These are phyloP conservation scores for Lissocephala sabroskyi DNA, from an alignment of 2,888 invertebrate species.

Conservation along the genomic window DNA sequence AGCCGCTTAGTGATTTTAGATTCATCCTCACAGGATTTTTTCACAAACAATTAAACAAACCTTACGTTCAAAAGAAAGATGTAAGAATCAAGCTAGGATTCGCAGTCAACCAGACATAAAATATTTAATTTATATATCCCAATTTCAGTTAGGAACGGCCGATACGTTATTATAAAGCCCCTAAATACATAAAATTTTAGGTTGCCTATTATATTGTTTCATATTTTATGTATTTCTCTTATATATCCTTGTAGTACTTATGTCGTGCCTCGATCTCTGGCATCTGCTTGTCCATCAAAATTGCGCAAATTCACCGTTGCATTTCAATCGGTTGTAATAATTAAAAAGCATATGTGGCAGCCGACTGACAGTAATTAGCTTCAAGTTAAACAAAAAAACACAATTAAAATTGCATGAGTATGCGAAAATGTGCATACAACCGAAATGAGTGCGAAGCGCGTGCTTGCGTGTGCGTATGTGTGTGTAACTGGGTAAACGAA, in stretches of 20 bases:
- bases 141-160: too few species aligned
- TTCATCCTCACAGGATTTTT: too few species aligned
- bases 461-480: neutral
- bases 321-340: constrained; percentile 30
- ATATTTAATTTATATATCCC: too few species aligned
- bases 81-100: too few species aligned
- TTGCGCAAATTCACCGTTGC: constrained; percentile 53
- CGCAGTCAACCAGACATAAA: too few species aligned
- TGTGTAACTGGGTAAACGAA: constrained; percentile 4
- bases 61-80: too few species aligned
- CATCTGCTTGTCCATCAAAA: constrained; percentile 44
- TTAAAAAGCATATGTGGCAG: constrained; percentile 46
- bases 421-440: constrained; percentile 51
- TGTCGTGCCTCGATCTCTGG: neutral
- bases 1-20: too few species aligned
- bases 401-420: constrained; percentile 63
- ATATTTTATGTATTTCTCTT: neutral
- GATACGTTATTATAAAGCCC: too few species aligned
- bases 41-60: too few species aligned
- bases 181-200: too few species aligned
- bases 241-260: too few species aligned
- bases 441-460: neutral
- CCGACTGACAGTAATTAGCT: constrained; percentile 59
- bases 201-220: neutral
- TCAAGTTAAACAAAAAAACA: constrained; percentile 49